These are phyloP conservation scores for Pteria penguin DNA, from an alignment of 2,888 invertebrate genomes.

Conservation along the genomic window DNA sequence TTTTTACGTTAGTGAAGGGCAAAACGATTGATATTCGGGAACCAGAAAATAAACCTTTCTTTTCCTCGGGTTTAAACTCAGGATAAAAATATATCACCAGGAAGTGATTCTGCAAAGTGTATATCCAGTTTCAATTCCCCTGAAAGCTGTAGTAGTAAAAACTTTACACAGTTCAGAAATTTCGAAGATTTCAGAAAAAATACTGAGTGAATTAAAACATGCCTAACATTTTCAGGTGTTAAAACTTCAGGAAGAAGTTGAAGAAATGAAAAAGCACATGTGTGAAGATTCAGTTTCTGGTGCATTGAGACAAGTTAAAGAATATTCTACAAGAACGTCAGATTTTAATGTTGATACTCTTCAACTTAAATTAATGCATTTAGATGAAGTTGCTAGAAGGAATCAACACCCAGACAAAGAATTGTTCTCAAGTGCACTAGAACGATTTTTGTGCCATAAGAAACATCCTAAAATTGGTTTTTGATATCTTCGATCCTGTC, in stretches of 20 bases:
- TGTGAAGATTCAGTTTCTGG: conserved; percentile 9
- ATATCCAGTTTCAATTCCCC: too few species aligned
- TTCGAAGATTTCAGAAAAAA: too few species aligned
- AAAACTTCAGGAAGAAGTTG: conserved; percentile 5
- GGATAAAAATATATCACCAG: too few species aligned
- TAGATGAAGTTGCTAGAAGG: neutral
- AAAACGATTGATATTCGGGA: too few species aligned
- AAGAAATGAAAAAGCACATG: conserved; percentile 7
- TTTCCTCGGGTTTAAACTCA: too few species aligned
- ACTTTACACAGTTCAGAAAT: too few species aligned
- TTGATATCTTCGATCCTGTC: conserved; percentile 1
- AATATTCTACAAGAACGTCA: conserved; percentile 6
- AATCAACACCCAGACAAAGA: neutral
- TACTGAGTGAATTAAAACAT: too few species aligned
- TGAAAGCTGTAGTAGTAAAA: too few species aligned
- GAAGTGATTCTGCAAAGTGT: too few species aligned
- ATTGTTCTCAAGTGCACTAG: neutral
- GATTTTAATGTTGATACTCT: conserved; percentile 21
- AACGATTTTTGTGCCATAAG: conserved; percentile 1
- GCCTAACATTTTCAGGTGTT: conserved; percentile 8
- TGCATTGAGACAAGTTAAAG: conserved; percentile 18
- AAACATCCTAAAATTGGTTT: conserved; percentile 4
- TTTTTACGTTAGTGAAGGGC: too few species aligned
- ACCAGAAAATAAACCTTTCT: too few species aligned
- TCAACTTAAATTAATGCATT: conserved; percentile 19